Percentiles rank a stretch among this genome's conserved stretches.
These are phyloP conservation scores for Phyllotreta cruciferae DNA, from an alignment of 2,888 invertebrate species.

Conservation along the genomic window DNA sequence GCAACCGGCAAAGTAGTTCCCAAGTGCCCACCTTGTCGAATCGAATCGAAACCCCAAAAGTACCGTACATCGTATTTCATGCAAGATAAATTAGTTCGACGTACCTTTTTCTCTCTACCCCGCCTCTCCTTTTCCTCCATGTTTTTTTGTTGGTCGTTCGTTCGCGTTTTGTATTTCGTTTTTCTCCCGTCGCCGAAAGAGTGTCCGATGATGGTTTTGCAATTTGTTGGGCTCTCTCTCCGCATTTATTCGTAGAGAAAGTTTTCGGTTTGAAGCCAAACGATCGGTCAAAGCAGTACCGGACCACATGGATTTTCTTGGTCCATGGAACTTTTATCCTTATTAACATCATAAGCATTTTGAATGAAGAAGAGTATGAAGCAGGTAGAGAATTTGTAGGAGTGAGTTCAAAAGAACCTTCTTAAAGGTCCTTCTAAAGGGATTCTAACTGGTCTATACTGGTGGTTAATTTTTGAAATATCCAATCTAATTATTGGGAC, in stretches of 20 bases:
- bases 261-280: conserved; percentile 36
- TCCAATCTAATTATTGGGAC: too few species aligned
- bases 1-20: conserved; percentile 15
- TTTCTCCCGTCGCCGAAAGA: conserved; percentile 20
- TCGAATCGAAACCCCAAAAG: conserved; percentile 25
- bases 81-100: conserved; percentile 29
- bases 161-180: conserved; percentile 9
- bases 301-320: neutral
- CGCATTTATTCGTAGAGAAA: conserved; percentile 40
- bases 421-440: too few species aligned
- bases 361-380: too few species aligned
- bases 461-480: too few species aligned
- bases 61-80: conserved; percentile 26
- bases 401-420: too few species aligned
- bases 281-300: conserved; percentile 29
- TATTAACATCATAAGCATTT: too few species aligned
- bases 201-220: conserved; percentile 18
- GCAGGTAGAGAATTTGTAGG: too few species aligned
- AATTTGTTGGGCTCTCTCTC: conserved; percentile 5
- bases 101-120: conserved; percentile 11
- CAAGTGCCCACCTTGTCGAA: conserved; percentile 23
- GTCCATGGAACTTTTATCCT: too few species aligned
- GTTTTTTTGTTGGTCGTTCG: too few species aligned
- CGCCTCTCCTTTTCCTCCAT: too few species aligned
- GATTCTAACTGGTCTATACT: too few species aligned